Conservation (phyloP, 2,888 invertebrate species). For the Oscheius sp. region DNA sequence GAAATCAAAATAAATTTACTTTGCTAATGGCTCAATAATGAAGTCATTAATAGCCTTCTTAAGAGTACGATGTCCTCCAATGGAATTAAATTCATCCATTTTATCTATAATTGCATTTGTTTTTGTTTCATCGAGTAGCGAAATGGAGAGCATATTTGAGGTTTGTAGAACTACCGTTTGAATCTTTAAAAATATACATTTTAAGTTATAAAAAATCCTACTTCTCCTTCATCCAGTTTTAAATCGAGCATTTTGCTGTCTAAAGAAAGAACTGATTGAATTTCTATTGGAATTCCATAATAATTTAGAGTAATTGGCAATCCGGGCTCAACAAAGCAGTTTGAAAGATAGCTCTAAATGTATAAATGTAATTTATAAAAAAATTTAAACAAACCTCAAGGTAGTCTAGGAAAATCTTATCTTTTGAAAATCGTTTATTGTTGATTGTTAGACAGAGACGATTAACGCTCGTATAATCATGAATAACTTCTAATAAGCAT, state of each 20-base stretch:
- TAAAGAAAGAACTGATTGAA: constrained; percentile 35
- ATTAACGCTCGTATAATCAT: neutral
- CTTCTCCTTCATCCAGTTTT: constrained; percentile 26
- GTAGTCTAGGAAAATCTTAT: constrained; percentile 25
- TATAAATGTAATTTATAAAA: neutral
- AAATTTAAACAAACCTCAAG: constrained; percentile 29
- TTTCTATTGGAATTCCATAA: constrained; percentile 37
- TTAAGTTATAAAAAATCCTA: neutral
- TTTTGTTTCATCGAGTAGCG: neutral
- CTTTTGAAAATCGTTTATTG: neutral
- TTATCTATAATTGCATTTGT: neutral
- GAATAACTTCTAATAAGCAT: constrained; percentile 6
- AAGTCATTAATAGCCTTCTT: constrained; percentile 34
- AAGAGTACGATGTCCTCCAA: constrained; percentile 36
- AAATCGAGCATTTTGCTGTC: constrained; percentile 33
- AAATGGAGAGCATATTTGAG: neutral
- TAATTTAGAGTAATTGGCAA: constrained; percentile 36
- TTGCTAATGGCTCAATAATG: constrained; percentile 35
- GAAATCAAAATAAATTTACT: constrained; percentile 28
- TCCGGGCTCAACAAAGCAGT: constrained; percentile 41
- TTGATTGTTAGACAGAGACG: constrained; percentile 6
- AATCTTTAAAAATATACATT: neutral
- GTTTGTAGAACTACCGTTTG: neutral
- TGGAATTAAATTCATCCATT: constrained; percentile 4
- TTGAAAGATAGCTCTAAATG: constrained; percentile 41